These are phyloP conservation scores for Eclectus roratus DNA, from an alignment of 2,113 vertebrate genomes.

Conservation along the genomic window DNA sequence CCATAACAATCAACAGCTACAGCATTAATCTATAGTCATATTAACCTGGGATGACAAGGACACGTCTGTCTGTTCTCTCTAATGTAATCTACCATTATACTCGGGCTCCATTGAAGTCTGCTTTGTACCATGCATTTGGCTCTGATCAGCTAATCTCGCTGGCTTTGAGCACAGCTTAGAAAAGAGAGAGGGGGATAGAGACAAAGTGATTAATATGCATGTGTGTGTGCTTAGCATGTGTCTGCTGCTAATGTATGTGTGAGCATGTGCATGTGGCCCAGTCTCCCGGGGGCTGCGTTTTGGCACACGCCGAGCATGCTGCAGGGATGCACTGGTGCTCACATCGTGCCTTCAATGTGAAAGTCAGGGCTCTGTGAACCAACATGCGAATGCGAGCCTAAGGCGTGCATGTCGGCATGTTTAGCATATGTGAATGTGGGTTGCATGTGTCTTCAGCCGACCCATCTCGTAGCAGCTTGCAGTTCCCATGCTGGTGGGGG, in stretches of 20 bases:
- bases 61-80: conserved; percentile 55
- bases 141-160: conserved; percentile 25
- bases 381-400: fast-evolving
- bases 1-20: conserved; percentile 69
- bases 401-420: fast-evolving
- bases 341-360: fast-evolving
- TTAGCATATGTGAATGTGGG: fast-evolving
- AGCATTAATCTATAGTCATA: conserved; percentile 63
- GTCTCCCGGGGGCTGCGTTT: fast-evolving
- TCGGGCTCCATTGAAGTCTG: conserved; percentile 2
- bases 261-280: neutral
- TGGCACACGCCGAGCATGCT: fast-evolving
- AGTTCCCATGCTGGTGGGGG: fast-evolving
- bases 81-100: conserved; percentile 46
- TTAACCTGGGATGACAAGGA: conserved; percentile 68
- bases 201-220: neutral
- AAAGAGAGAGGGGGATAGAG: neutral
- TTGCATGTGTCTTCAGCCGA: neutral
- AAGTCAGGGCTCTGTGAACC: neutral
- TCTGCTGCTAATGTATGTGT: neutral
- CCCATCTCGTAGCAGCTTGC: fast-evolving
- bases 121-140: conserved; percentile 18
- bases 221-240: neutral
- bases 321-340: fast-evolving
- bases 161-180: neutral